Evolutionary conservation across 35 echinoderm and acorn worm species (phyloP), one percentile per base, ranked within the genome.

Genomic region (Holothuria glaberrima): DNA sequence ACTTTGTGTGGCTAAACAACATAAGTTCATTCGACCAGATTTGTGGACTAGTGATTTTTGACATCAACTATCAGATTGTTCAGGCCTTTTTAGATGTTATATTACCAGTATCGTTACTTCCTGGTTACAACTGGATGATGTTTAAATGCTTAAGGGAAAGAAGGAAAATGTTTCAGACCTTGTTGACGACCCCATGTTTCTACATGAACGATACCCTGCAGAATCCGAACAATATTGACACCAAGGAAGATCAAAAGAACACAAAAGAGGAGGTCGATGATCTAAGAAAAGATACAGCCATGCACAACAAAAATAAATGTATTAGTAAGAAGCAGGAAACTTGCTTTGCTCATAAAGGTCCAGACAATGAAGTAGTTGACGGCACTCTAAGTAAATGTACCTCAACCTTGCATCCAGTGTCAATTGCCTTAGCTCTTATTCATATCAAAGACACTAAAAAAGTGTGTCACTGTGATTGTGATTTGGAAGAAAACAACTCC

Each of bases 101-200:
- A 18, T n/a, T 75, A 75, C 71, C 71, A 22, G 71, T 75, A 0
- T 38, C 71, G 12, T 9, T 35, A 35, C 71, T 75, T 21, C 16
- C 31, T 31, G 71, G 71, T 75, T 75, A 16, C 24, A 75, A 75
- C 33, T 21, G 21, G 38, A 32, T 75, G 32, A 75, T 75, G 71
- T 41, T 75, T 22, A 75, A 75, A 75, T 29, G 31, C 20, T 38
- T 75, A 9, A 45, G 22, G 22, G 30, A 75, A 14, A 12, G 71
- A 17, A 75, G 22, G 6, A 17, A 29, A 22, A 29, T 38, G 33
- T 75, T 75, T 19, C 33, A 41, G 4, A 41, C 41, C 18, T 38
- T 75, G 12, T 32, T 38, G 32, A 41, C 71, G 0, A 31, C 33
- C 44, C 71, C 71, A 35, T 75, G 32, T 75, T 35, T 12, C 31